Evolutionary conservation across 2,888 invertebrate species (phyloP).

Genomic region (Lacanobia oleracea): DNA sequence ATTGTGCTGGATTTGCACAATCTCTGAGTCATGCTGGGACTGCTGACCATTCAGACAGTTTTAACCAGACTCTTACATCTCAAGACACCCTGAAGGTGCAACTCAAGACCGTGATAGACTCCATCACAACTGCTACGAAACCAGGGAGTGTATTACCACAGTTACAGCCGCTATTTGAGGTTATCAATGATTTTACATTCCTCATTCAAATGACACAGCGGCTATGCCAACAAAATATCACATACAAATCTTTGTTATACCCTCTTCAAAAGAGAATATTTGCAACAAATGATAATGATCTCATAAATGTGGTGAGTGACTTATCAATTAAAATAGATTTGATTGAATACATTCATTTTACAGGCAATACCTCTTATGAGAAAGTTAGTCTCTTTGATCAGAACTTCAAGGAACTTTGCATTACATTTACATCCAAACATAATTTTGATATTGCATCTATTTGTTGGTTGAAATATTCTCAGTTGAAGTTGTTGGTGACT

Average conservation of each 20-base stretch:
- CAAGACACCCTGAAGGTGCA: slow-evolving; percentile 80
- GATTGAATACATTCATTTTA: slow-evolving; percentile 84
- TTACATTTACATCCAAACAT: slow-evolving; percentile 80
- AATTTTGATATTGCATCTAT: slow-evolving; percentile 87
- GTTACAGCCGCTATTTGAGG: slow-evolving; percentile 78
- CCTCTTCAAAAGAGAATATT: slow-evolving; percentile 80
- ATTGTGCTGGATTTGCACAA: slow-evolving; percentile 60
- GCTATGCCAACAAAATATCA: slow-evolving; percentile 77
- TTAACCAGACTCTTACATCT: slow-evolving; percentile 69
- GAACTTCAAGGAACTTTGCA: slow-evolving; percentile 80
- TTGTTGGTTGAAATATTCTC: slow-evolving; percentile 86
- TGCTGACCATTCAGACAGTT: slow-evolving; percentile 58
- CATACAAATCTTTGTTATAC: slow-evolving; percentile 80
- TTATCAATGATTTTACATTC: slow-evolving; percentile 77
- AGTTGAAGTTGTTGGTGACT: slow-evolving; percentile 73
- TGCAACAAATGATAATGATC: slow-evolving; percentile 66
- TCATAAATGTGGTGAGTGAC: slow-evolving; percentile 74
- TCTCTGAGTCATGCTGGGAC: slow-evolving; percentile 44
- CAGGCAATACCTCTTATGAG: slow-evolving; percentile 79
- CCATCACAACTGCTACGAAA: slow-evolving; percentile 65
- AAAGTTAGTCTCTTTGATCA: slow-evolving; percentile 78
- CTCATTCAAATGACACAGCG: slow-evolving; percentile 75
- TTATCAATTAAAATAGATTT: slow-evolving; percentile 84
- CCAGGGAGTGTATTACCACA: slow-evolving; percentile 72
- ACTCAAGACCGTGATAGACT: slow-evolving; percentile 72